phyloP scores from a whole-genome alignment of 2,888 invertebrate genomes.

The Papilio demoleus region DNA sequence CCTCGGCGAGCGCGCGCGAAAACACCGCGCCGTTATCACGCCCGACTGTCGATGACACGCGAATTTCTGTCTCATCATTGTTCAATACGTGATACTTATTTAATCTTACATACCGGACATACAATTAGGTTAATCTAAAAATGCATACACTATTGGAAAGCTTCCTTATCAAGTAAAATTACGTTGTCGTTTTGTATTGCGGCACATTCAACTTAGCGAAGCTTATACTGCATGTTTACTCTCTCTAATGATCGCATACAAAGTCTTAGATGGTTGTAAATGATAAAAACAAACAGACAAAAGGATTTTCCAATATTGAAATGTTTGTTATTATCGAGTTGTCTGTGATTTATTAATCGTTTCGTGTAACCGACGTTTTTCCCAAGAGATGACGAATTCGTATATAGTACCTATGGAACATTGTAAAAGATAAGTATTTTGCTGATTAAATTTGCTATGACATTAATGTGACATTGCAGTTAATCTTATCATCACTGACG shows the following conservation, averaged over 20 bases:
- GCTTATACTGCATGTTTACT: conserved; percentile 9
- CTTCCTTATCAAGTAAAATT: not conserved
- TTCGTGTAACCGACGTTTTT: conserved; percentile 16
- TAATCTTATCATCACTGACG: conserved; percentile 22
- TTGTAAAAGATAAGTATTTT: conserved; percentile 17
- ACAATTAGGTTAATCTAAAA: not conserved
- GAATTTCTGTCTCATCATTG: conserved; percentile 49
- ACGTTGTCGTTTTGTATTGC: conserved; percentile 28
- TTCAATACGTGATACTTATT: conserved; percentile 42
- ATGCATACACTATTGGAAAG: not conserved
- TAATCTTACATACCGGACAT: not conserved
- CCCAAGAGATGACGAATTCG: conserved; percentile 8
- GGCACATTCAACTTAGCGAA: conserved; percentile 1
- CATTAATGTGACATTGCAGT: conserved; percentile 28
- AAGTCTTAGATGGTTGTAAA: not conserved
- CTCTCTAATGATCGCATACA: not conserved
- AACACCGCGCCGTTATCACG: conserved; percentile 75
- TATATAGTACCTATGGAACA: not conserved
- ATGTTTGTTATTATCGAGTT: not conserved
- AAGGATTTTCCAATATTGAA: conserved; percentile 18
- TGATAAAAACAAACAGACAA: conserved; percentile 1
- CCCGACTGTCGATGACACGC: conserved; percentile 47
- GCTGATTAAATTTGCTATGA: conserved; percentile 20
- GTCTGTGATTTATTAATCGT: conserved; percentile 16
- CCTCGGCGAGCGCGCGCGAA: conserved; percentile 74